Conservation (phyloP, 2,797 vertebrate species). For the Gobio occitaniae region DNA sequence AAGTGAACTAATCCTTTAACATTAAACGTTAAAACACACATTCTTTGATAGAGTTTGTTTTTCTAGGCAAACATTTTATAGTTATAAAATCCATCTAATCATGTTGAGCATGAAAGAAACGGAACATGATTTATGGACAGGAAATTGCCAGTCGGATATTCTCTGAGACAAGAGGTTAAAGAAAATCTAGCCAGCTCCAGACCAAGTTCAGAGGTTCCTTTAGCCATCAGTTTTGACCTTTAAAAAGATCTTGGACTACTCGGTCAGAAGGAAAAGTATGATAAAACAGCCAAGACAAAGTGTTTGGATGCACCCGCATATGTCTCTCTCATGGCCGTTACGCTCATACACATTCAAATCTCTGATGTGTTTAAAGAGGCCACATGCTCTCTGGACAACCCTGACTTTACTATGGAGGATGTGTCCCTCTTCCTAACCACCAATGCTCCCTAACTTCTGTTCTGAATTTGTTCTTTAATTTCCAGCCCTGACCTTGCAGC, state of each 20-base stretch:
- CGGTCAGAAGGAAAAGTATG: constrained; percentile 4
- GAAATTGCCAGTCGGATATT: constrained; percentile 55
- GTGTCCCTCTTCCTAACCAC: constrained; percentile 35
- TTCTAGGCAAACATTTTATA: not conserved
- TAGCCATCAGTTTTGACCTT: constrained; percentile 20
- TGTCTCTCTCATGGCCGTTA: constrained; percentile 33
- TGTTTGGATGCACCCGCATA: not conserved
- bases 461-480: constrained; percentile 75
- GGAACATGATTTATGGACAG: constrained; percentile 57
- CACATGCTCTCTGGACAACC: constrained; percentile 51
- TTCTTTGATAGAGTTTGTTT: not conserved
- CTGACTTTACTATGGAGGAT: constrained; percentile 48
- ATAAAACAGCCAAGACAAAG: constrained; percentile 50
- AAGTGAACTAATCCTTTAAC: not conserved
- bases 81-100: not conserved
- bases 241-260: not conserved
- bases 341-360: constrained; percentile 52
- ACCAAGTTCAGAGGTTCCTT: constrained; percentile 39
- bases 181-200: constrained; percentile 35
- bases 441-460: constrained; percentile 62
- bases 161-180: constrained; percentile 53
- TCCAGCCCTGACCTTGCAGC: constrained; percentile 69
- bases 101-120: constrained; percentile 28
- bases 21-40: not conserved
- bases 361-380: constrained; percentile 54